Evolutionary conservation across 1,140 invertebrate genomes (phyloP).

Genomic region (Aphis gossypii): DNA sequence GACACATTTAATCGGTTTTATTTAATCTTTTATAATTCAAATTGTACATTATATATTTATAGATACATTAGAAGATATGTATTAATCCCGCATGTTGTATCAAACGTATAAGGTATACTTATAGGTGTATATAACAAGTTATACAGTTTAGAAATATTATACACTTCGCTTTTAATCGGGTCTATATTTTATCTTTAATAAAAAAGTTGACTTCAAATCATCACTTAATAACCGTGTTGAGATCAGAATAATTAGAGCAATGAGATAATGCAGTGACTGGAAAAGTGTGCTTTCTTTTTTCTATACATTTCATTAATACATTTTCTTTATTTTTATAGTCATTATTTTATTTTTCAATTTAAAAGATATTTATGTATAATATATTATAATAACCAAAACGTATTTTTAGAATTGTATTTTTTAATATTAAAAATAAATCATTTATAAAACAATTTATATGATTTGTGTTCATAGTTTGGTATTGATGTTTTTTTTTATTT

Average conservation of each 20-base stretch:
- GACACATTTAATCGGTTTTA: constrained; percentile 24
- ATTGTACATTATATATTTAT: not conserved
- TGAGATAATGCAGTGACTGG: not conserved
- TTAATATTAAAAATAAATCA: not conserved
- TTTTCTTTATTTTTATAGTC: too few relatives aligned
- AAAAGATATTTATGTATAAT: not conserved
- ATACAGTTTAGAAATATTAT: not conserved
- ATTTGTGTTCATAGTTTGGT: not conserved
- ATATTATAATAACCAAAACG: not conserved
- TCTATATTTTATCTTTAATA: not conserved
- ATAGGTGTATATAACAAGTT: not conserved
- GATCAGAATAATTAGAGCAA: constrained; percentile 31
- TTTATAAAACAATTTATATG: not conserved
- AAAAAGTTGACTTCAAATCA: not conserved
- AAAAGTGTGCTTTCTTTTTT: constrained; percentile 12
- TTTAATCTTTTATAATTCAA: not conserved
- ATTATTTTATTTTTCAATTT: not conserved
- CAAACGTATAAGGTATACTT: not conserved
- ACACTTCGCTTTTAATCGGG: not conserved
- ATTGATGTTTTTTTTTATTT: not conserved
- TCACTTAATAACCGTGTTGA: not conserved
- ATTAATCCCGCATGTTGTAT: not conserved
- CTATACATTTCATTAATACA: not conserved
- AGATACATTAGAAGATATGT: not conserved
- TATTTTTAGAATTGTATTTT: not conserved